Percentiles rank a stretch among this genome's conserved stretches.
These are phyloP conservation scores for Junonia oenone DNA, from an alignment of 2,888 invertebrate species.

Conservation along the genomic window DNA sequence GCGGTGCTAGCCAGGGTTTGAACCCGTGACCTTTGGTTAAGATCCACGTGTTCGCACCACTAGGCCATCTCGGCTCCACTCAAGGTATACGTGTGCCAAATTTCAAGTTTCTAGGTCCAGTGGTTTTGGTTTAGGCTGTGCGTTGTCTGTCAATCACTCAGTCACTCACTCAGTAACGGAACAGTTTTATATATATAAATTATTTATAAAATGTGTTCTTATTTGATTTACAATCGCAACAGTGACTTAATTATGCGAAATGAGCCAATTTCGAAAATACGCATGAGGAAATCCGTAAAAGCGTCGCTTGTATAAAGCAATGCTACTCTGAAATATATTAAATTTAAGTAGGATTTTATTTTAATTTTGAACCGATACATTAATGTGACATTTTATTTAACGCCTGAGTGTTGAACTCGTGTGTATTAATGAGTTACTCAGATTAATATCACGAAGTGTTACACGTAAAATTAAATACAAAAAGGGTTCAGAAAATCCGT, in stretches of 20 bases:
- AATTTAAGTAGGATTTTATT: neutral
- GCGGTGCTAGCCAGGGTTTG: no score
- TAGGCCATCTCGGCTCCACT: no score
- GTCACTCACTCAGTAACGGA: no score
- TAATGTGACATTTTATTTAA: neutral
- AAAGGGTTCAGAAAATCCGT: neutral
- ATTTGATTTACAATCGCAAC: neutral
- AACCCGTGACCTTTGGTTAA: no score
- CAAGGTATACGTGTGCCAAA: no score
- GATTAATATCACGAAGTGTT: neutral
- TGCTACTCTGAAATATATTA: slow-evolving; percentile 6
- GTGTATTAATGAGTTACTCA: neutral
- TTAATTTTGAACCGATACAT: neutral
- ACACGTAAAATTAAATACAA: neutral
- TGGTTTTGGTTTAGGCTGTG: no score
- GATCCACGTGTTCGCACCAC: no score
- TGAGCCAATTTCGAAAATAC: slow-evolving; percentile 9
- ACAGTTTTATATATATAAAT: no score
- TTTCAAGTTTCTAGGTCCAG: no score
- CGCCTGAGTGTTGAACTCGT: neutral
- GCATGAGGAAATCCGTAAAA: slow-evolving; percentile 2
- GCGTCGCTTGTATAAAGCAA: slow-evolving; percentile 3
- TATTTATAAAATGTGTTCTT: neutral
- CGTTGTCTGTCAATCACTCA: no score
- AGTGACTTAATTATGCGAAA: slow-evolving; percentile 7